Base-by-base conservation (phyloP, 1,140 invertebrate genomes). In the Thalassaphorura encarpata region DNA sequence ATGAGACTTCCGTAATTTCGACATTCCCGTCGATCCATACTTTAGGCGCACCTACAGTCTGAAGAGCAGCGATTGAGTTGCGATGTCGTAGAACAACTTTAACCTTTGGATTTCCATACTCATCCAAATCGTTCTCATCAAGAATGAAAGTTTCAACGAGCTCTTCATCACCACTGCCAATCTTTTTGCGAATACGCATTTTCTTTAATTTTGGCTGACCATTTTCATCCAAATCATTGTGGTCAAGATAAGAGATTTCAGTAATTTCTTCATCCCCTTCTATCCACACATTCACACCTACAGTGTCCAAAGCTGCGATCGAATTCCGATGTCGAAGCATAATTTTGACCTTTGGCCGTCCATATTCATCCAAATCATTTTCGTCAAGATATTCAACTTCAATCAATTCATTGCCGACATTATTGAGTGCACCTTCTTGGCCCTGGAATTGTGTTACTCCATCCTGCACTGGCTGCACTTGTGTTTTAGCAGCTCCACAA, bases 261-360 rank as follows among this genome's bases (percentile, higher is more conserved):
- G 48, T 50, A 6, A 50, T 19, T 21, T 33, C 11, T 19, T 50
- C 48, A 24, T 50, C 33, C n/a, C 48, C 48, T 36, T 50, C 48
- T n/a, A 5, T 11, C 48, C 48, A 50, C 8, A 19, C 19, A 3
- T 31, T 29, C 13, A 6, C 13, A 11, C 48, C 48, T 31, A 13
- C 48, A 11, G 16, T 26, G n/a, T 24, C 19, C 21, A 5, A 13
- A 4, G 48, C 48, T 33, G 27, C 48, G 4, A 50, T 3, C 27
- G 48, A 50, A 24, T 15, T 21, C 5, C 29, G 27, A 39, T 50
- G 26, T 5, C 48, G 26, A 3, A 50, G 5, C 27, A 50, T 19
- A n/a, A 50, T 28, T 29, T 36, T 29, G 4, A 50, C 13, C 15
- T 11, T 50, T 6, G 41, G 41, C 19, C 18, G 8, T 6, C 21